Conservation (phyloP, 2,888 invertebrate species). For the Acanthosepion esculentum region DNA sequence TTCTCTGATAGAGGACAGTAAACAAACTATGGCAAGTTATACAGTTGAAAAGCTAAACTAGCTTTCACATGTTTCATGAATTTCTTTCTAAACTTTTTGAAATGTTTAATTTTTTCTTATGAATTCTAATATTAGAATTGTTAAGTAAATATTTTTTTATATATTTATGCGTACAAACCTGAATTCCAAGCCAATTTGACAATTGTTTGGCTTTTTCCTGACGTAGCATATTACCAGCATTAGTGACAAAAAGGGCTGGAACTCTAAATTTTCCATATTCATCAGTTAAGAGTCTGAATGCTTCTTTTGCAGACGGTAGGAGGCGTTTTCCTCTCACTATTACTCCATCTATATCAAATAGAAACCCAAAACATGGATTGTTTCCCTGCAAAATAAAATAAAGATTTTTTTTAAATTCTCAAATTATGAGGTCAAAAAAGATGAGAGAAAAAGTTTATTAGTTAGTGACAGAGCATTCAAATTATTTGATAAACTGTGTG, state of each 20-base stretch:
- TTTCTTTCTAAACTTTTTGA: no score
- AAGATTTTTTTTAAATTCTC: background rate
- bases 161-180: slow-evolving; percentile 70
- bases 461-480: background rate
- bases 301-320: slow-evolving; percentile 79
- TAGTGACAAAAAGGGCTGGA: slow-evolving; percentile 81
- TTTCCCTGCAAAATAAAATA: slow-evolving; percentile 37
- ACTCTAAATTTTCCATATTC: slow-evolving; percentile 78
- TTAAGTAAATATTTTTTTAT: no score
- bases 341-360: slow-evolving; percentile 83
- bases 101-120: no score
- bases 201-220: slow-evolving; percentile 79
- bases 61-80: no score
- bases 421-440: background rate
- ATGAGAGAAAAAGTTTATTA: background rate
- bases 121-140: no score
- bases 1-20: no score
- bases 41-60: no score
- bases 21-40: no score
- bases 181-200: slow-evolving; percentile 79
- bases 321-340: slow-evolving; percentile 80
- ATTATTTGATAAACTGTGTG: background rate
- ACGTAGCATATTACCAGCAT: slow-evolving; percentile 80
- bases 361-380: slow-evolving; percentile 78
- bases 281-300: slow-evolving; percentile 78